phyloP scores from a whole-genome alignment of 1,140 invertebrate genomes.

The Apolygus lucorum region DNA sequence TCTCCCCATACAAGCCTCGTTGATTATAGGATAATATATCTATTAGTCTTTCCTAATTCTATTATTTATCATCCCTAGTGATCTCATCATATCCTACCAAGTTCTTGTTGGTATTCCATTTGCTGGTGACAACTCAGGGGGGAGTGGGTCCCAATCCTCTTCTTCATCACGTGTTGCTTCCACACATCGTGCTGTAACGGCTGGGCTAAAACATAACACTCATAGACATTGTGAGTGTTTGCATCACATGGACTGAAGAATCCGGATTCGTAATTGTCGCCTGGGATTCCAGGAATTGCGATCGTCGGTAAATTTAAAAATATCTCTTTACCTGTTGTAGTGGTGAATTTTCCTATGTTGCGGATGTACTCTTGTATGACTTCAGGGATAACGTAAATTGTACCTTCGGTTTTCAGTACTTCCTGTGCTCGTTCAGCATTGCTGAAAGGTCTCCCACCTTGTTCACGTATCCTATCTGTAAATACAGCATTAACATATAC shows the following conservation, averaged over 20 bases:
- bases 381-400: neutral
- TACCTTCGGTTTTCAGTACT: no score
- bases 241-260: neutral
- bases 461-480: no score
- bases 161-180: neutral
- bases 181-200: neutral
- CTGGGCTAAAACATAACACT: neutral
- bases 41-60: no score
- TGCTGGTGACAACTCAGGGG: neutral
- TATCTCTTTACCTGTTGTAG: neutral
- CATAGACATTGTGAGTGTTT: neutral
- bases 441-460: no score
- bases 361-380: constrained; percentile 4
- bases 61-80: no score
- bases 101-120: neutral
- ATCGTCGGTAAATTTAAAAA: constrained; percentile 3
- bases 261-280: neutral
- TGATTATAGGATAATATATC: no score
- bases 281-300: neutral
- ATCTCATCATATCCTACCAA: no score
- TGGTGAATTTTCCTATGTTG: constrained; percentile 5
- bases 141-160: neutral
- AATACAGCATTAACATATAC: no score
- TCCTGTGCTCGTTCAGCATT: no score
- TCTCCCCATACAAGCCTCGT: no score